phyloP scores from a whole-genome alignment of 2,888 invertebrate genomes.

The Hirtodrosophila trivittata region DNA sequence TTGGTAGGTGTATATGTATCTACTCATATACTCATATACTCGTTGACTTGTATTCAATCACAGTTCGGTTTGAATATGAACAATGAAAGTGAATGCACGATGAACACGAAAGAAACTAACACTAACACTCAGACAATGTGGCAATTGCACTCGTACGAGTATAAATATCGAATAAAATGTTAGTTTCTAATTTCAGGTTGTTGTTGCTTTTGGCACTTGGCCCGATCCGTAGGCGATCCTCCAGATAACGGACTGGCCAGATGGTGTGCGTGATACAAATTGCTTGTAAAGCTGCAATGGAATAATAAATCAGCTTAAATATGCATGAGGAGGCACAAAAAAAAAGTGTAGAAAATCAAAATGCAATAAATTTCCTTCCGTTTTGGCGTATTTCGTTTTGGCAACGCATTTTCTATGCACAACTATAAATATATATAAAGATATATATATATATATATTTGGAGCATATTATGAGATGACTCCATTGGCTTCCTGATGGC shows the following conservation, averaged over 20 bases:
- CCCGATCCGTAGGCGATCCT: conserved; percentile 48
- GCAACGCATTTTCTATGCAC: conserved; percentile 21
- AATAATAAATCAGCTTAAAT: conserved; percentile 71
- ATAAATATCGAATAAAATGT: conserved; percentile 48
- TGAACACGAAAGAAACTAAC: conserved; percentile 31
- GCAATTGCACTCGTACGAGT: conserved; percentile 15
- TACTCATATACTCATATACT: too few relatives aligned
- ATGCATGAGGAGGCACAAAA: conserved; percentile 50
- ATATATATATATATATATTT: too few relatives aligned
- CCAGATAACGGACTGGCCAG: conserved; percentile 21
- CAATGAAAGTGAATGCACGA: conserved; percentile 70
- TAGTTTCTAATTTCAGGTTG: conserved; percentile 12
- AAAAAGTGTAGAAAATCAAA: conserved; percentile 50
- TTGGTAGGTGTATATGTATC: too few relatives aligned
- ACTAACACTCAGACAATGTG: conserved; percentile 25
- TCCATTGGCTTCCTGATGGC: conserved; percentile 34
- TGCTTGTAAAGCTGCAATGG: conserved; percentile 42
- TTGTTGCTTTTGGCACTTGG: conserved; percentile 41
- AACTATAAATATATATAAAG: conserved; percentile 42
- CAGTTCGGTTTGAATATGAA: conserved; percentile 9
- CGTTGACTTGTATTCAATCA: too few relatives aligned
- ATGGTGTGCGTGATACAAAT: conserved; percentile 71
- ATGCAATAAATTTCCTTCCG: conserved; percentile 73
- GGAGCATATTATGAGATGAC: too few relatives aligned
- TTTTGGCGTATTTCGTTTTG: conserved; percentile 37